Conservation (phyloP, 2,888 invertebrate genomes). For the Argynnis bischoffii region DNA sequence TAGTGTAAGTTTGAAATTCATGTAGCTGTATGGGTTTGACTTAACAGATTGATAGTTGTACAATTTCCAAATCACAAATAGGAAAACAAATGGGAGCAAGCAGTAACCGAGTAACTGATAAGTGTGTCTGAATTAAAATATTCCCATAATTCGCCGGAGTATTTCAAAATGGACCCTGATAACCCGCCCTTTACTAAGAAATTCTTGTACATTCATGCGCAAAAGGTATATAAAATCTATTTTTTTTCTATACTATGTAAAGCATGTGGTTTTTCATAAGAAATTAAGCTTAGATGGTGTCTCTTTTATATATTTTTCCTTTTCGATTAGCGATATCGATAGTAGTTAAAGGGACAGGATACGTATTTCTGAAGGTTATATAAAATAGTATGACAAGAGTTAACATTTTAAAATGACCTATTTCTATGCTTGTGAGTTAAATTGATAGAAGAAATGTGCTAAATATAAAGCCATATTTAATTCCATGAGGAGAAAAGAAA, state of each 20-base stretch:
- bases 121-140: slow-evolving; percentile 37
- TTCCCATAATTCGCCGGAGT: slow-evolving; percentile 44
- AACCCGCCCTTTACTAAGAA: slow-evolving; percentile 48
- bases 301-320: too few species aligned
- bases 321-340: too few species aligned
- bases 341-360: too few species aligned
- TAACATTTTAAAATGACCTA: too few species aligned
- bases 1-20: not conserved
- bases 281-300: too few species aligned
- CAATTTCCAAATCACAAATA: slow-evolving; percentile 25
- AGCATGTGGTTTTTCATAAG: too few species aligned
- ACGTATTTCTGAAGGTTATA: too few species aligned
- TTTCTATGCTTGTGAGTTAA: too few species aligned
- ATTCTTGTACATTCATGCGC: slow-evolving; percentile 44
- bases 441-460: too few species aligned
- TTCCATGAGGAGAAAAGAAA: too few species aligned
- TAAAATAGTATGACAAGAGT: too few species aligned
- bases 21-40: not conserved
- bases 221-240: slow-evolving; percentile 19
- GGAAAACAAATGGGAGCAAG: slow-evolving; percentile 30
- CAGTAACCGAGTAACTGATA: slow-evolving; percentile 29
- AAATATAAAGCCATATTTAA: too few species aligned
- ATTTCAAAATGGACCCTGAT: slow-evolving; percentile 48
- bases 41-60: slow-evolving; percentile 19
- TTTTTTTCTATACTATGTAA: not conserved